Evolutionary conservation across 53 echinoderm and acorn worm genomes (phyloP).

Genomic region (Actinopyga echinites): DNA sequence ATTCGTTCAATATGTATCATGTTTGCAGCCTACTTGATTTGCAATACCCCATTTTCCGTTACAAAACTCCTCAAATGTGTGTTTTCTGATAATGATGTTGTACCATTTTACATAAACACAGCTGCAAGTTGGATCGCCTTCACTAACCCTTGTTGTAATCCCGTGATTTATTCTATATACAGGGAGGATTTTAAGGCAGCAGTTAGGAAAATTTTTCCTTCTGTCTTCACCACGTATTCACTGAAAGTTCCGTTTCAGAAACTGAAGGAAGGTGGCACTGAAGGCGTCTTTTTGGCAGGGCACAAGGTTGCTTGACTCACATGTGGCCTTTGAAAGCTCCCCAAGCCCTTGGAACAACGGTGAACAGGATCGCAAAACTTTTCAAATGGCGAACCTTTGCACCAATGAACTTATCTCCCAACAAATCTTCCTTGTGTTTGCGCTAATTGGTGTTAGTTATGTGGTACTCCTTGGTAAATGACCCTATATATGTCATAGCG

Average conservation of each 20-base stretch:
- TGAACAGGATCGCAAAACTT: no score
- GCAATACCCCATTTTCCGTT: constrained; percentile 79
- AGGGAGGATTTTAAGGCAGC: constrained; percentile 66
- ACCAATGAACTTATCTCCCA: constrained; percentile 24
- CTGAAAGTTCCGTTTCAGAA: no score
- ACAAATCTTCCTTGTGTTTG: constrained; percentile 38
- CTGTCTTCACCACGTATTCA: no score
- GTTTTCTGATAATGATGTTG: constrained; percentile 47
- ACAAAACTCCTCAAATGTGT: constrained; percentile 80
- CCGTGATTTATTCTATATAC: constrained; percentile 71
- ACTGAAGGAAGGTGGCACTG: no score
- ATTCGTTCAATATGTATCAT: constrained; percentile 68
- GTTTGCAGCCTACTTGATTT: constrained; percentile 61
- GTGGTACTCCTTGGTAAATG: constrained; percentile 20
- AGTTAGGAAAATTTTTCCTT: constrained; percentile 7
- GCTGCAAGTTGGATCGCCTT: constrained; percentile 73
- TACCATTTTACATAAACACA: constrained; percentile 64
- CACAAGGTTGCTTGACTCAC: no score
- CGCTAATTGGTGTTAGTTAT: constrained; percentile 38
- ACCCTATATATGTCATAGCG: constrained; percentile 14
- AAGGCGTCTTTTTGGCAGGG: no score
- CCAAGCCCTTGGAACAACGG: no score
- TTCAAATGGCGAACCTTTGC: background rate
- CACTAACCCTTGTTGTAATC: constrained; percentile 73
- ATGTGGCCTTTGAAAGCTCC: no score